Evolutionary conservation across 2,797 vertebrate genomes (phyloP).

Genomic region (Melanotaenia maccullochi): DNA sequence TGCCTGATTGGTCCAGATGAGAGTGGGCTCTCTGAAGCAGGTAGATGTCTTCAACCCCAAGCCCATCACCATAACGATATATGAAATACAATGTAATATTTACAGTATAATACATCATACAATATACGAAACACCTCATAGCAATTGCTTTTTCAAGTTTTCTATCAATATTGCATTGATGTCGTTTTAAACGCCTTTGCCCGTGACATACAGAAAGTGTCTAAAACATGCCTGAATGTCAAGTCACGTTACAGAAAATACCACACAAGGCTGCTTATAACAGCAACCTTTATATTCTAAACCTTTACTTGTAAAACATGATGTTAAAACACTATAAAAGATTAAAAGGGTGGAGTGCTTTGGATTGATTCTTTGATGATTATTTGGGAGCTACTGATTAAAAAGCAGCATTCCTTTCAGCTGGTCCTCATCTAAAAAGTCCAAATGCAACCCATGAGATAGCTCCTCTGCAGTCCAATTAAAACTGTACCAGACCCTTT

Average conservation of each 20-base stretch:
- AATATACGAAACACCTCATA: neutral
- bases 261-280: constrained; percentile 60
- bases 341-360: neutral
- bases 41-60: too few species aligned
- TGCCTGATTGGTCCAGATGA: too few species aligned
- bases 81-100: too few species aligned
- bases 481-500: neutral
- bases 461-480: neutral
- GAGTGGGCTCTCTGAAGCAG: too few species aligned
- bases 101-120: too few species aligned
- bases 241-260: neutral
- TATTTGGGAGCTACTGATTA: neutral
- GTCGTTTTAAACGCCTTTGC: neutral
- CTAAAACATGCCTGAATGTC: too few species aligned
- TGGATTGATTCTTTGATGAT: neutral
- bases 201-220: neutral
- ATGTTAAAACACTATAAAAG: neutral
- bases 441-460: neutral
- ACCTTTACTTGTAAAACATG: constrained; percentile 30
- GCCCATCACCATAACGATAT: too few species aligned
- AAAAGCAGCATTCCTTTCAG: neutral
- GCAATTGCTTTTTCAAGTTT: neutral
- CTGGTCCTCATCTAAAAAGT: neutral
- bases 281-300: constrained; percentile 58
- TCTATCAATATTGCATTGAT: neutral